Conservation (phyloP, 2,113 vertebrate species). For the Danionella cerebrum region DNA sequence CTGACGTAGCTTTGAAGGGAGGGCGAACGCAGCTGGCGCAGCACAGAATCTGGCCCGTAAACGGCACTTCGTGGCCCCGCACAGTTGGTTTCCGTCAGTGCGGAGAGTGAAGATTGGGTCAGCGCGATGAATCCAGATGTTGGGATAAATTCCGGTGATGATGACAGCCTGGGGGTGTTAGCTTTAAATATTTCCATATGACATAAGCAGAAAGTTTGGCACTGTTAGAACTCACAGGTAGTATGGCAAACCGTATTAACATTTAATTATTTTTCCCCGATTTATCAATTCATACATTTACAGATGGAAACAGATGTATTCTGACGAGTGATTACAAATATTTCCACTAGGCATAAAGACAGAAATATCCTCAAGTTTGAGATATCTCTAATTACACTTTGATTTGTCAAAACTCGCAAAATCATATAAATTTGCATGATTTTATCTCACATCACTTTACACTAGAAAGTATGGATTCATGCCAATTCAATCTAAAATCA, state of each 20-base stretch:
- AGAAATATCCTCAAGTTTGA: too few relatives aligned
- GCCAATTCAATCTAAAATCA: too few relatives aligned
- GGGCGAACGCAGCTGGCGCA: conserved; percentile 8
- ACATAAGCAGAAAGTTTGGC: background rate
- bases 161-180: conserved; percentile 55
- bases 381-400: too few relatives aligned
- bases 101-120: background rate
- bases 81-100: background rate
- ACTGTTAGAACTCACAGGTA: background rate
- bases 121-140: conserved; percentile 57
- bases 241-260: background rate
- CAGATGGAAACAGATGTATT: background rate
- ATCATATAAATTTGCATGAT: too few relatives aligned
- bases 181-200: background rate
- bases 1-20: conserved; percentile 33
- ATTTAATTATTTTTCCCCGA: too few relatives aligned
- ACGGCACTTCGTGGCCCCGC: background rate
- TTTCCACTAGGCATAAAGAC: too few relatives aligned
- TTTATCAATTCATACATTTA: background rate
- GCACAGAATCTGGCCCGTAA: background rate
- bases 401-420: too few relatives aligned
- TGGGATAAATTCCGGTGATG: conserved; percentile 60
- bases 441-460: too few relatives aligned
- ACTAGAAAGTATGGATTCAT: too few relatives aligned
- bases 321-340: too few relatives aligned